These are phyloP conservation scores for Bostrychus sinensis DNA, from an alignment of 2,113 vertebrate genomes.

Conservation along the genomic window DNA sequence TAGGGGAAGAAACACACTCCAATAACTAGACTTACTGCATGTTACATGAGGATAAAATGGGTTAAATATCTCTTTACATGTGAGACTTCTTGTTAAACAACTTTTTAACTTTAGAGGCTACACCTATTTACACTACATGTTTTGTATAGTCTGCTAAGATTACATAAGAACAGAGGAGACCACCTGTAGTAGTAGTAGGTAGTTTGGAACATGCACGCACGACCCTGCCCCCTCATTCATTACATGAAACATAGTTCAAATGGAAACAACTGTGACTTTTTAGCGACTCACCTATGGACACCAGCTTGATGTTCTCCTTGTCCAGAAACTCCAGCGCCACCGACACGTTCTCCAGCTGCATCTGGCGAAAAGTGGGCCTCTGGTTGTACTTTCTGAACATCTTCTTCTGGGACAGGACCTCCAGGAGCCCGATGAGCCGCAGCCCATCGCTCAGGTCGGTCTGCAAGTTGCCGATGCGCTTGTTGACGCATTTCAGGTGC, in stretches of 20 bases:
- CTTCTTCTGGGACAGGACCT: constrained; percentile 89
- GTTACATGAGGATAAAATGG: too few species aligned
- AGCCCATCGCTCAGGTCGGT: constrained; percentile 86
- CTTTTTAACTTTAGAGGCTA: neutral
- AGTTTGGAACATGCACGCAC: neutral
- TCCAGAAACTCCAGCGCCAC: constrained; percentile 89
- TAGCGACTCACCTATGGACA: constrained; percentile 83
- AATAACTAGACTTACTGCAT: too few species aligned
- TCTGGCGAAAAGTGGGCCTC: constrained; percentile 88
- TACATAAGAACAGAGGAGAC: neutral
- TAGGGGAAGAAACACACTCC: too few species aligned
- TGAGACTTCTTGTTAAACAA: too few species aligned
- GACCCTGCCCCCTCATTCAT: constrained; percentile 39
- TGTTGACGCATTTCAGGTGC: constrained; percentile 87
- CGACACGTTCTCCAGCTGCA: constrained; percentile 90
- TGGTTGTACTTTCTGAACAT: constrained; percentile 89
- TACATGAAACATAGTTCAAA: neutral
- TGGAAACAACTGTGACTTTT: too few species aligned
- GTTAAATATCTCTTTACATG: too few species aligned
- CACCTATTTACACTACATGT: neutral
- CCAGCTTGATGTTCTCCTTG: constrained; percentile 87
- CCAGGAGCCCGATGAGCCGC: constrained; percentile 86
- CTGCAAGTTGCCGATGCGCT: constrained; percentile 84
- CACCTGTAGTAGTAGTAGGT: constrained; percentile 15
- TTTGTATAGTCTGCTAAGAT: neutral